These are phyloP conservation scores for Montipora foliosa DNA, from an alignment of 64 coral and sea anemone genomes.

Conservation along the genomic window DNA sequence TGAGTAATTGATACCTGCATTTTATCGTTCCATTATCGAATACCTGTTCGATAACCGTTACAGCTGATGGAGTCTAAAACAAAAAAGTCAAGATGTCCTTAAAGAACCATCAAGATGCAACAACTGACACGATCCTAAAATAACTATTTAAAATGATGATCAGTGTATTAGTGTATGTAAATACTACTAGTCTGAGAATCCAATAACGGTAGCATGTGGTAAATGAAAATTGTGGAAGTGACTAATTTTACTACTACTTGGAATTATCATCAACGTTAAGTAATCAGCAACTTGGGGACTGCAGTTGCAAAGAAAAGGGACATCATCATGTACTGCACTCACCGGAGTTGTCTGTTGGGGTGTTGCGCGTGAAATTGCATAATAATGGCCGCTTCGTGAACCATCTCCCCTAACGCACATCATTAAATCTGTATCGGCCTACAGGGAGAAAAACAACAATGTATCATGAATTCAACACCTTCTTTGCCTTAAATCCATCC, in stretches of 20 bases:
- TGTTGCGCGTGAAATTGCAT: not conserved
- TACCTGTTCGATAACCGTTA: not conserved
- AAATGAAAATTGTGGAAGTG: too few species aligned
- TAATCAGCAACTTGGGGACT: too few species aligned
- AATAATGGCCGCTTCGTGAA: constrained; percentile 15
- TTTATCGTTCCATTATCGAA: not conserved
- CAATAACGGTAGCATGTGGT: too few species aligned
- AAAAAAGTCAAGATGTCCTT: not conserved
- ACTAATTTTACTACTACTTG: not conserved
- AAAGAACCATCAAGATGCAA: not conserved
- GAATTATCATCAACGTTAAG: not conserved
- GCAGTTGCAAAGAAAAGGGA: too few species aligned
- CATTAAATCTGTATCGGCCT: constrained; percentile 15
- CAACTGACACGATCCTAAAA: not conserved
- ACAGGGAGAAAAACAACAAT: not conserved
- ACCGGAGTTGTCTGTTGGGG: not conserved
- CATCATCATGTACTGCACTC: not conserved
- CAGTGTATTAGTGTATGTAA: too few species aligned
- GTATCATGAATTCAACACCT: not conserved
- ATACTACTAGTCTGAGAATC: too few species aligned
- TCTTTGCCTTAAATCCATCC: not conserved
- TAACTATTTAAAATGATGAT: not conserved
- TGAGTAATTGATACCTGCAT: not conserved
- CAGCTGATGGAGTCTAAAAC: constrained; percentile 8
- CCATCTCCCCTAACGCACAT: not conserved